phyloP scores from a whole-genome alignment of 2,888 invertebrate genomes.

The Corbicula japonica region DNA sequence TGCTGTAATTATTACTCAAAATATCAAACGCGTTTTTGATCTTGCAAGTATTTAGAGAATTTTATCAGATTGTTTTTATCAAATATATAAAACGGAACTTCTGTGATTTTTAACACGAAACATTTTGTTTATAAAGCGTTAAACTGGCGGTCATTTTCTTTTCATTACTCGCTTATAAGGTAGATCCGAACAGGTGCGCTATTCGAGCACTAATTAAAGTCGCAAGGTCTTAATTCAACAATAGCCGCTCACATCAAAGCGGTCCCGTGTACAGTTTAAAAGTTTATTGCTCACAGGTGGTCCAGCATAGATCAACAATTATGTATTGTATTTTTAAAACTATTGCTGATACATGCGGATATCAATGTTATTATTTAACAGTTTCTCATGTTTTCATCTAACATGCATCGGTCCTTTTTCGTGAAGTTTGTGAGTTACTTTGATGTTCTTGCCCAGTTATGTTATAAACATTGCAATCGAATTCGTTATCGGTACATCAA shows the following conservation, averaged over 20 bases:
- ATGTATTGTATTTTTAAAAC: slow-evolving; percentile 37
- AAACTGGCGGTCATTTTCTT: neutral
- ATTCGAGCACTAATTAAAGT: slow-evolving; percentile 18
- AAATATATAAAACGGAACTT: neutral
- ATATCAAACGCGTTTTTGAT: too few species aligned
- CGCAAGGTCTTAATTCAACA: slow-evolving; percentile 11
- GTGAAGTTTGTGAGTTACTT: slow-evolving; percentile 25
- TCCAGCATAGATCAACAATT: slow-evolving; percentile 31
- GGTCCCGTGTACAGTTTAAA: neutral
- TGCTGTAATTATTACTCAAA: too few species aligned
- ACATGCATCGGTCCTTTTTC: slow-evolving; percentile 21
- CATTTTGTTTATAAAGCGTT: neutral
- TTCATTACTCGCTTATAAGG: slow-evolving; percentile 2
- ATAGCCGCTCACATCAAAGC: slow-evolving; percentile 33
- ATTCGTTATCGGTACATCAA: slow-evolving; percentile 58
- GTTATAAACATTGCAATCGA: slow-evolving; percentile 46
- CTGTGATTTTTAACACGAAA: slow-evolving; percentile 16
- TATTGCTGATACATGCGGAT: neutral
- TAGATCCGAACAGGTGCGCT: slow-evolving; percentile 16
- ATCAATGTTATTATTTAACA: slow-evolving; percentile 34
- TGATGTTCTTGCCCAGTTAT: slow-evolving; percentile 24
- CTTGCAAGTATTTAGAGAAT: slow-evolving; percentile 3
- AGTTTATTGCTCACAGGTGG: slow-evolving; percentile 31
- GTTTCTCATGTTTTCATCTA: slow-evolving; percentile 36
- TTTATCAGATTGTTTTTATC: slow-evolving; percentile 6